phyloP scores from a whole-genome alignment of 2,888 invertebrate species.

The Mythimna lalbum region DNA sequence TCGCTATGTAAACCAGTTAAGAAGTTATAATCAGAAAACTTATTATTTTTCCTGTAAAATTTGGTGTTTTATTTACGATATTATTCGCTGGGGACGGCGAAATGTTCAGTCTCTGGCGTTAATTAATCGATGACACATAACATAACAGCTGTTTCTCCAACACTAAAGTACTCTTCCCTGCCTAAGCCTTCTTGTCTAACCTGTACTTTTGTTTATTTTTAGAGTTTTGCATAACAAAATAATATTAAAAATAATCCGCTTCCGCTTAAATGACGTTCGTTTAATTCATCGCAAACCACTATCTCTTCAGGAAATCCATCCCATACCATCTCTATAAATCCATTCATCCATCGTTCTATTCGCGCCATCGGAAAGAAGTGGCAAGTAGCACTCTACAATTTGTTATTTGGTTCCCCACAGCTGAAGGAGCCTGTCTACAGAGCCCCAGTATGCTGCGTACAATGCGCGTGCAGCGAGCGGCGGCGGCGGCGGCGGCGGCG shows the following conservation, averaged over 20 bases:
- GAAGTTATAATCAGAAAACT: too few relatives aligned
- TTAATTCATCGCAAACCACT: background rate
- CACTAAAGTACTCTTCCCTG: background rate
- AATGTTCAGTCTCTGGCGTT: background rate
- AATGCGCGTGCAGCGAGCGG: slow-evolving; percentile 65
- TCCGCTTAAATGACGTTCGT: background rate
- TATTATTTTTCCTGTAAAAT: too few relatives aligned
- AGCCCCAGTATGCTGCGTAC: slow-evolving; percentile 43
- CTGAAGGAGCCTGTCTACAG: slow-evolving; percentile 20
- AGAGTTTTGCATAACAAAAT: too few relatives aligned
- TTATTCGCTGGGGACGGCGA: too few relatives aligned
- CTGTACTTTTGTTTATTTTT: background rate
- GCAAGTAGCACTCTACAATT: background rate
- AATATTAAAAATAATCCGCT: too few relatives aligned
- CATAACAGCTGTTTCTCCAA: background rate
- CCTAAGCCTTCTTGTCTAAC: background rate
- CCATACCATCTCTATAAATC: too few relatives aligned
- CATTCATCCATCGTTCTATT: too few relatives aligned
- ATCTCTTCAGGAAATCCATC: background rate
- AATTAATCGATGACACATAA: background rate
- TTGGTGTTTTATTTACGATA: too few relatives aligned
- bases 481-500: slow-evolving; percentile 66
- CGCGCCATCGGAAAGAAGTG: background rate
- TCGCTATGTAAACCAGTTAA: too few relatives aligned
- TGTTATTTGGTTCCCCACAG: slow-evolving; percentile 10